Conservation (phyloP, 2,888 invertebrate species). For the Esperia sulphurella region DNA sequence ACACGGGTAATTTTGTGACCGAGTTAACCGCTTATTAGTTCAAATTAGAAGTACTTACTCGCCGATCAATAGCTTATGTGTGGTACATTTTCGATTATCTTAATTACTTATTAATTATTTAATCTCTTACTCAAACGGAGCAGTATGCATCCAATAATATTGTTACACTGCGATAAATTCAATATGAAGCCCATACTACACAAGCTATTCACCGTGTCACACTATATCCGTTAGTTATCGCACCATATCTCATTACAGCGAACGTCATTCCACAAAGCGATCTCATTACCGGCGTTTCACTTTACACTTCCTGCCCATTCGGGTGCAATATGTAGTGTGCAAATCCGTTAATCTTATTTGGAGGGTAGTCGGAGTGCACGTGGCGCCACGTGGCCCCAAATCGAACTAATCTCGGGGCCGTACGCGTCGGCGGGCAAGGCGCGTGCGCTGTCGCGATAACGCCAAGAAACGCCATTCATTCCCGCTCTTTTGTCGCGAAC, state of each 20-base stretch:
- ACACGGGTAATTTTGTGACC: too few species aligned
- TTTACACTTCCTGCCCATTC: slow-evolving; percentile 78
- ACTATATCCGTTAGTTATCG: neutral
- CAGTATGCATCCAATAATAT: too few species aligned
- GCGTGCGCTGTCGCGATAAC: slow-evolving; percentile 74
- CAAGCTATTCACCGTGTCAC: neutral
- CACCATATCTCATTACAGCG: slow-evolving; percentile 32
- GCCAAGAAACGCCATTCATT: slow-evolving; percentile 76
- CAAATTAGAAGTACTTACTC: too few species aligned
- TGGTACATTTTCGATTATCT: too few species aligned
- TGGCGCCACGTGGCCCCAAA: slow-evolving; percentile 75
- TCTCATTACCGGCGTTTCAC: slow-evolving; percentile 76
- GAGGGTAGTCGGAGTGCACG: slow-evolving; percentile 65
- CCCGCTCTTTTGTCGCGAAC: slow-evolving; percentile 74
- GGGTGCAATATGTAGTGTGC: slow-evolving; percentile 79
- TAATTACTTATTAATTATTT: too few species aligned
- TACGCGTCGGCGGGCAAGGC: slow-evolving; percentile 66
- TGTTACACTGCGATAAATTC: too few species aligned
- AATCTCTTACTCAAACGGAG: too few species aligned
- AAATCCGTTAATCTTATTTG: slow-evolving; percentile 79
- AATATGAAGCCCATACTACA: neutral
- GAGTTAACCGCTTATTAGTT: too few species aligned
- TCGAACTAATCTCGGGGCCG: slow-evolving; percentile 74
- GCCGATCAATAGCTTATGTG: too few species aligned
- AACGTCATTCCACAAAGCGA: slow-evolving; percentile 58